Evolutionary conservation across 2,888 invertebrate genomes (phyloP), one percentile per base, ranked within the genome.

Genomic region (Nomada flava): DNA sequence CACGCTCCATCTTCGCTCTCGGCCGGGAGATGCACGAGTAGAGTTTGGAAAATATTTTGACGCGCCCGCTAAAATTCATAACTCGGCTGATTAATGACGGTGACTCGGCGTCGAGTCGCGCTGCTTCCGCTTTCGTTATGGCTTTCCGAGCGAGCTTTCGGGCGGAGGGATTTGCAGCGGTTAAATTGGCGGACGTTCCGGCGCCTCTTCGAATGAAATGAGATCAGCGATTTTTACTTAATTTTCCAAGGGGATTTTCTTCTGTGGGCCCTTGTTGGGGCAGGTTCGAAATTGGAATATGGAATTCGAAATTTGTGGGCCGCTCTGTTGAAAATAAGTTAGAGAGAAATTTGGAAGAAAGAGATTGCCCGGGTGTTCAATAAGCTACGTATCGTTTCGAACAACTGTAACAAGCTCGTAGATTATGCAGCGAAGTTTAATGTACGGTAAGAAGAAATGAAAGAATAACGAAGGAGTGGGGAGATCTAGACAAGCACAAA

Each of bases 21-120:
- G 47, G 52, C 44, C 23, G 20, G 60, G 53, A 76, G 76, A 85
- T 78, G 74, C 87, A 84, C 86, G 74, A 78, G 85, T 90, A 90
- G 88, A 57, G 89, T 89, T 83, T 62, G 44, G 72, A 86, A 90
- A 92, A 92, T 92, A 92, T 92, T 92, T 92, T 92, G 92, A 92
- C 92, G 50, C 68, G 67, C n/a, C 29, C 26, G 71, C n/a, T 67
- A 81, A 89, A 83, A 86, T 84, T 90, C 86, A 84, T 86, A 76
- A 47, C 65, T 64, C 52, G 11, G 26, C 50, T 90, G 85, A 89
- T 82, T 90, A 77, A 87, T 87, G 83, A 60, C 59, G 29, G 9
- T 64, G 76, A 76, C 71, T 81, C 60, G 13, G 47, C 81, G 26
- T 15, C 20, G 11, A 10, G 26, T 29, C 23, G 10, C 13, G 2